Evolutionary conservation across 2,113 vertebrate genomes (phyloP).

Genomic region (Plecotus auritus): DNA sequence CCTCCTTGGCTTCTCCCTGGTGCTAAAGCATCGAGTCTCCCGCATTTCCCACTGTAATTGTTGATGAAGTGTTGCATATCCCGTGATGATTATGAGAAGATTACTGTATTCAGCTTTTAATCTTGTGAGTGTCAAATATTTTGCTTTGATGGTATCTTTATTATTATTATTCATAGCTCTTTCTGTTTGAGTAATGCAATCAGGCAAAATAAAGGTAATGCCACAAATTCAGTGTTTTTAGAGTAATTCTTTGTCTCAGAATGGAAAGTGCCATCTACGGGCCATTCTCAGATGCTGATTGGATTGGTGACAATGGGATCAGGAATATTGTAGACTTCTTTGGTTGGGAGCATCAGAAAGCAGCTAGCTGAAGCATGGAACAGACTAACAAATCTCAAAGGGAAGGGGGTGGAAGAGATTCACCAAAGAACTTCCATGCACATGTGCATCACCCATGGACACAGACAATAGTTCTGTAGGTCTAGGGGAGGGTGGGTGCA

Average conservation of each 20-base stretch:
- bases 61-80: slow-evolving; percentile 69
- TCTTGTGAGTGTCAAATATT: slow-evolving; percentile 77
- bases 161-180: slow-evolving; percentile 66
- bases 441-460: no score
- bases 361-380: no score
- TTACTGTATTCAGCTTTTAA: slow-evolving; percentile 75
- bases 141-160: slow-evolving; percentile 69
- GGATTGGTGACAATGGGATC: background rate
- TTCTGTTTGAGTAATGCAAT: slow-evolving; percentile 69
- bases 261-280: slow-evolving; percentile 33
- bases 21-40: slow-evolving; percentile 6
- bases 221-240: background rate
- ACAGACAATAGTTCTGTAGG: no score
- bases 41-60: slow-evolving; percentile 66
- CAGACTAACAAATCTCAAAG: no score
- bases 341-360: background rate
- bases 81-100: slow-evolving; percentile 68
- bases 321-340: background rate
- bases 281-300: background rate
- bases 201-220: slow-evolving; percentile 67
- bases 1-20: slow-evolving; percentile 20
- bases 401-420: no score
- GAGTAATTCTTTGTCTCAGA: slow-evolving; percentile 24
- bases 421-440: no score
- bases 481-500: no score